These are phyloP conservation scores for Nephrotoma appendiculata DNA, from an alignment of 2,888 invertebrate species.

Conservation along the genomic window DNA sequence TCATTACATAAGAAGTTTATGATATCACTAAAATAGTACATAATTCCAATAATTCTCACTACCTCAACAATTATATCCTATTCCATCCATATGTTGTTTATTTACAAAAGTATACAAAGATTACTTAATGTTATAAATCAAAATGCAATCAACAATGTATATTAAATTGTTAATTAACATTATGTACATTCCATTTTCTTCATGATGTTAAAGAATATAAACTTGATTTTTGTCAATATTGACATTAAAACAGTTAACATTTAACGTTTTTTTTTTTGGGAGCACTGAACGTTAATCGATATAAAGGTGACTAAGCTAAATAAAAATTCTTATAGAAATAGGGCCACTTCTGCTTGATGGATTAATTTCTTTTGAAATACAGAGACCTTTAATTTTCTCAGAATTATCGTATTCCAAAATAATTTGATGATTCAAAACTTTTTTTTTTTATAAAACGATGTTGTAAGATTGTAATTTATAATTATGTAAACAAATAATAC, in stretches of 20 bases:
- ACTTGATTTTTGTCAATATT: neutral
- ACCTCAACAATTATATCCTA: neutral
- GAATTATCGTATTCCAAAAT: neutral
- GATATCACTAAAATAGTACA: neutral
- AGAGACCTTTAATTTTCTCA: neutral
- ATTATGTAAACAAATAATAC: too few species aligned
- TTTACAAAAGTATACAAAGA: neutral
- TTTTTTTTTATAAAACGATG: too few species aligned
- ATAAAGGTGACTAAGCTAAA: too few species aligned
- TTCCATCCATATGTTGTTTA: neutral
- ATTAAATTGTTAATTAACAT: neutral
- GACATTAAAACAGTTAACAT: neutral
- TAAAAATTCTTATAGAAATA: too few species aligned
- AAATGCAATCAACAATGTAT: neutral
- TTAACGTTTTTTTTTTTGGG: neutral
- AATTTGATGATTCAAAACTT: neutral
- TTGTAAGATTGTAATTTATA: too few species aligned
- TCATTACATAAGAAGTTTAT: too few species aligned
- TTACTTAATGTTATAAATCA: neutral
- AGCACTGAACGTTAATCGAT: neutral
- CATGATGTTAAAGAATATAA: neutral
- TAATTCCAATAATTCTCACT: neutral
- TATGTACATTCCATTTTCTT: neutral
- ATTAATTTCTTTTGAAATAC: neutral
- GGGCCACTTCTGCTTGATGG: too few species aligned